These are phyloP conservation scores for Platysteira castanea DNA, from an alignment of 2,113 vertebrate species.

Conservation along the genomic window DNA sequence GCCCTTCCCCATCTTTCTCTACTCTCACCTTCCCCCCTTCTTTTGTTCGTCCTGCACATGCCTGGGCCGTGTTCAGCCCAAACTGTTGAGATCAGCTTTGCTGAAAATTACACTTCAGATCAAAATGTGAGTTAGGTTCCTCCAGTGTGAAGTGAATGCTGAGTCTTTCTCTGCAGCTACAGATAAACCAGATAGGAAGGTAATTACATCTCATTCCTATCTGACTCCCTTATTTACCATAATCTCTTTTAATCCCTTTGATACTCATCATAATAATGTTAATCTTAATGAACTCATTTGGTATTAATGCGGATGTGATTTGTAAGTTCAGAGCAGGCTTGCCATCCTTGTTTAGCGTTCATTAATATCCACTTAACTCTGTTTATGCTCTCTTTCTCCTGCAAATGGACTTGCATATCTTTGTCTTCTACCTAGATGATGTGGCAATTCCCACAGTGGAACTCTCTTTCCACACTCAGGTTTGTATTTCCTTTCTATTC, in stretches of 20 bases:
- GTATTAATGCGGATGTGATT: slow-evolving; percentile 70
- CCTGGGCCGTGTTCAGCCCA: background rate
- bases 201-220: slow-evolving; percentile 50
- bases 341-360: slow-evolving; percentile 46
- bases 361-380: slow-evolving; percentile 54
- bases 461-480: background rate
- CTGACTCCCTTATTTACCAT: slow-evolving; percentile 62
- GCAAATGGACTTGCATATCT: slow-evolving; percentile 8
- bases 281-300: slow-evolving; percentile 75
- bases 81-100: slow-evolving; percentile 59
- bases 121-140: slow-evolving; percentile 22
- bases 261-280: slow-evolving; percentile 74
- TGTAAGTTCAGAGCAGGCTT: slow-evolving; percentile 52
- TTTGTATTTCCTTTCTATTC: slow-evolving; percentile 23
- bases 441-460: slow-evolving; percentile 7
- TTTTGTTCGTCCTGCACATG: slow-evolving; percentile 36
- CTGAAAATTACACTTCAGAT: slow-evolving; percentile 4
- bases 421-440: slow-evolving; percentile 13
- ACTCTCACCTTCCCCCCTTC: background rate
- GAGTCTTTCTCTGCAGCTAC: slow-evolving; percentile 39
- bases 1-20: background rate
- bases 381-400: slow-evolving; percentile 12
- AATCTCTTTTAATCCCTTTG: slow-evolving; percentile 72
- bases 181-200: slow-evolving; percentile 40
- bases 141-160: background rate